A percentile compares a stretch with the other conserved stretches of the same genome.
These are phyloP conservation scores for Anas bernieri DNA, from an alignment of 2,797 vertebrate genomes.

Conservation along the genomic window DNA sequence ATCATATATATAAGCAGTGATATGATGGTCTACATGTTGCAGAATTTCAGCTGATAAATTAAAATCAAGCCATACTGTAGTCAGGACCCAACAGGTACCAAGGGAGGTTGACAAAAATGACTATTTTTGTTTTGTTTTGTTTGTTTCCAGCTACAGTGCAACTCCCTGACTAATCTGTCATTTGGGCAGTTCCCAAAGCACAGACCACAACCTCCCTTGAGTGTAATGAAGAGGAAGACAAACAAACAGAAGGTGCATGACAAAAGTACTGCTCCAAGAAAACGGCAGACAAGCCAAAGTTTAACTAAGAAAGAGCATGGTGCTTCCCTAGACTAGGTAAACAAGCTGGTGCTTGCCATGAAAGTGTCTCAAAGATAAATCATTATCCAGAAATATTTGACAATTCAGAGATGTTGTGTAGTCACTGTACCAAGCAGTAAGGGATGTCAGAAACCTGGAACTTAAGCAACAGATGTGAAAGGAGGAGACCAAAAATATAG, in stretches of 20 bases:
- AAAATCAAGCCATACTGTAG: not conserved
- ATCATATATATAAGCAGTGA: not conserved
- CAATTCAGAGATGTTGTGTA: not conserved
- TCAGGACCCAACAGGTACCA: not conserved
- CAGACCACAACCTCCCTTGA: not conserved
- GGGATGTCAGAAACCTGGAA: not conserved
- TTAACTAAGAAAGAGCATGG: not conserved
- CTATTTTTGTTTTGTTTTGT: not conserved
- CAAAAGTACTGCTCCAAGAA: not conserved
- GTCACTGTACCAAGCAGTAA: not conserved
- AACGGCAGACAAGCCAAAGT: not conserved
- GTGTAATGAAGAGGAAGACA: not conserved
- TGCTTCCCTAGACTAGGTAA: not conserved
- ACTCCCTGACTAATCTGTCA: not conserved
- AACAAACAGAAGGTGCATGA: not conserved
- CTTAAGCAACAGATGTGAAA: not conserved
- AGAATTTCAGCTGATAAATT: not conserved
- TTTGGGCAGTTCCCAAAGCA: not conserved
- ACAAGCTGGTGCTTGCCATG: not conserved
- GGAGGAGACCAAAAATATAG: not conserved
- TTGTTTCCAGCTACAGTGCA: not conserved
- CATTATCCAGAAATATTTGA: not conserved
- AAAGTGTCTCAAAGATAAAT: not conserved
- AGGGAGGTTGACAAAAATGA: not conserved
- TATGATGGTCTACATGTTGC: not conserved